Evolutionary conservation across 1,140 invertebrate genomes (phyloP), one percentile per base, ranked within the genome.

Genomic region (Drosophila tani): DNA sequence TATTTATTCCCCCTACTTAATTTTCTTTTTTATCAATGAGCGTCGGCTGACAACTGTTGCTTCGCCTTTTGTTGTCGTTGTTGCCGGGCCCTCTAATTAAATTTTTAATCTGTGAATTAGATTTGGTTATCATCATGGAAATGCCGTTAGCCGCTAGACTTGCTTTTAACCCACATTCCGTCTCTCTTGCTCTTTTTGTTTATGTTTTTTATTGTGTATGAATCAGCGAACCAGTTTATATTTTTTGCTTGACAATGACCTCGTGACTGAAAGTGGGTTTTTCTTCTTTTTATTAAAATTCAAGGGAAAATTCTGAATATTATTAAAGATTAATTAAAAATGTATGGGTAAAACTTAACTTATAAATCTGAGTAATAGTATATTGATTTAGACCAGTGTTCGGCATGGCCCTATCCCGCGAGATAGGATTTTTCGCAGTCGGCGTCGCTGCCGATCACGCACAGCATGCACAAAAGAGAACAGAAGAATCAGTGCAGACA

Each of bases 31-130:
- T 87, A 82, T 86, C 79, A 87, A 82, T 86, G 79, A 32, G 21
- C 47, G 46, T 40, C 62, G 43, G 51, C 51, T 86, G 69, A 58
- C 67, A 82, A 73, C 76, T 84, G 76, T 84, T 84, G 81, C 75
- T 78, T 47, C 45, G 35, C 59, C 12, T 9, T 60, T 29, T 43
- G 53, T 58, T 58, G 32, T 21, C 56, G 15, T 14, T 35, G 40
- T 46, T 45, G 79, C 38, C 85, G 63, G 56, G 85, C 85, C 84
- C 74, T 75, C 85, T 79, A 90, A 88, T 90, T 84, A 84, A 90
- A 65, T 57, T 41, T 35, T 49, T 66, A 79, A 84, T 88, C 84
- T 84, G 77, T 38, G 74, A 90, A 87, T 84, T 87, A 45, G 58
- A 43, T 68, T 84, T 67, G 74, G 79, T 87, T 87, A 87, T 79